Evolutionary conservation across 2,888 invertebrate genomes (phyloP), one percentile per base, ranked within the genome.

Genomic region (Byasa hedistus): DNA sequence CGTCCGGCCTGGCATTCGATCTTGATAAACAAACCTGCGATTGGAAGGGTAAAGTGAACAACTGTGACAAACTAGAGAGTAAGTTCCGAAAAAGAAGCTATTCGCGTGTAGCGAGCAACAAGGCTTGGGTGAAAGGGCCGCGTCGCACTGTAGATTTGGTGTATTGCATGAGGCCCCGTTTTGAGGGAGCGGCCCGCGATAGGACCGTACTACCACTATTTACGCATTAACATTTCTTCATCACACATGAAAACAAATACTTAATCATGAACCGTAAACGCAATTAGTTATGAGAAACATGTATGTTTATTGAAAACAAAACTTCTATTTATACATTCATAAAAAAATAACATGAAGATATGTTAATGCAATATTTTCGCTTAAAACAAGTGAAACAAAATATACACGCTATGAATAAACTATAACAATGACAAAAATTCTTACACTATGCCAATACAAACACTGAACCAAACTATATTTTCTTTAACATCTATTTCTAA

Each of bases 21-120:
- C 95, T 98, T 94, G 96, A 97, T 94, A 98, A 97, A 94, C 98
- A 98, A 94, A 98, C 98, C 91, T 98, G 98, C 94, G 97, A 98
- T 95, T 98, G 98, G 98, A 98, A 97, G 95, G 97, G 97, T 94
- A 97, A 98, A 95, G 98, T 98, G 94, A 95, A 94, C 94, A 98
- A 96, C 95, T 98, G 98, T 95, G 96, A 97, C 94, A 96, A 95
- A 93, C 94, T 97, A 92, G 97, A 98, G 95, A 98, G 98, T 98
- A 97, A 97, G 97, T 96, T 93, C 83, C 86, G 88, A 86, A 81
- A 83, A 79, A 81, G 82, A 85, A 83, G 85, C 85, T 89, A 87
- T 85, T 86, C 85, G 86, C 87, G 87, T 80, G 84, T 88, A 87
- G 88, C 87, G 82, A 87, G 84, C 89, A 90, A 87, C 78, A 80